Percentiles rank a stretch among this genome's conserved stretches.
These are phyloP conservation scores for Zaprionus gabonicus DNA, from an alignment of 1,140 invertebrate species.

Conservation along the genomic window DNA sequence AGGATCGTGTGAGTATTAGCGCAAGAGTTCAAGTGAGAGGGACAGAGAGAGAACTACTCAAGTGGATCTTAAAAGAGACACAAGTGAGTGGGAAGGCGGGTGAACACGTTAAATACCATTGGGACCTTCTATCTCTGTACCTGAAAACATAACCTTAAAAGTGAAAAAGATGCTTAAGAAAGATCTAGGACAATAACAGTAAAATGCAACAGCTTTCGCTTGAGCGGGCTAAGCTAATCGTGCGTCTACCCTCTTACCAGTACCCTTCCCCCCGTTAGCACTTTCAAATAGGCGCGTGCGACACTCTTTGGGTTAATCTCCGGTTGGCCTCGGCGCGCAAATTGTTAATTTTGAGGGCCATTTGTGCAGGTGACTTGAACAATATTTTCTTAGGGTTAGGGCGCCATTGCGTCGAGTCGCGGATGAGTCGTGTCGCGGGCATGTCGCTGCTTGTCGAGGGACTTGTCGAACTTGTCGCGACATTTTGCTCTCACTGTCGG, in stretches of 20 bases:
- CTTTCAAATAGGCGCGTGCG: background rate
- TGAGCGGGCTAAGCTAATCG: background rate
- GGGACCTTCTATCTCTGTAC: background rate
- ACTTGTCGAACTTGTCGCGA: constrained; percentile 76
- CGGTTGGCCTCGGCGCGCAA: constrained; percentile 24
- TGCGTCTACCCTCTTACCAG: background rate
- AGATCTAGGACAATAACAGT: constrained; percentile 1
- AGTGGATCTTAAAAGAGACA: too few species aligned
- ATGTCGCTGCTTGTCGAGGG: constrained; percentile 33
- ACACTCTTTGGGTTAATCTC: constrained; percentile 26
- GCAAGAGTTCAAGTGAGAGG: background rate
- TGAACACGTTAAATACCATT: background rate
- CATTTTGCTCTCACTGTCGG: constrained; percentile 56
- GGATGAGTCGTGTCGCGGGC: constrained; percentile 1
- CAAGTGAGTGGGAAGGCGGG: background rate
- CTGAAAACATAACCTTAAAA: background rate
- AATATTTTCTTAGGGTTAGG: constrained; percentile 11
- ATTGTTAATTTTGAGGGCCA: constrained; percentile 32
- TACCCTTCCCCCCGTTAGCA: background rate
- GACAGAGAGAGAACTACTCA: background rate
- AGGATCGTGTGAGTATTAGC: background rate
- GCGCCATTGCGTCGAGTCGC: background rate
- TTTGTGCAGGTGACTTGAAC: constrained; percentile 5
- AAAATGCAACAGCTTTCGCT: constrained; percentile 5
- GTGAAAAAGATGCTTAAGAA: background rate